These are phyloP conservation scores for Sinocyclocheilus anophthalmus DNA, from an alignment of 2,113 vertebrate genomes.

Conservation along the genomic window DNA sequence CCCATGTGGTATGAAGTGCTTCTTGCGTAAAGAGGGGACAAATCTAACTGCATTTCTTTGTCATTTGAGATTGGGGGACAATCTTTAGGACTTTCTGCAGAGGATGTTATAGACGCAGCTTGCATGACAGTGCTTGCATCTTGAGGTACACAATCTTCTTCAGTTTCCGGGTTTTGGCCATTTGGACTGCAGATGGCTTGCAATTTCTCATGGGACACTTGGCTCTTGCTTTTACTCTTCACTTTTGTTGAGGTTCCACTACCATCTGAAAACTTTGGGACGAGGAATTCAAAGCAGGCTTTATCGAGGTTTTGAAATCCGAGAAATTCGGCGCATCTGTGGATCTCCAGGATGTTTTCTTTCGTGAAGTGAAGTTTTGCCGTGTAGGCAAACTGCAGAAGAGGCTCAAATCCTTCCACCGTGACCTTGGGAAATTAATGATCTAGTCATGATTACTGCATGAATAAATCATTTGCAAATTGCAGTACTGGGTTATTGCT, in stretches of 20 bases:
- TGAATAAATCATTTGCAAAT: not conserved
- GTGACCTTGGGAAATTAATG: conserved; percentile 80
- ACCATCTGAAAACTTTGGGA: conserved; percentile 84
- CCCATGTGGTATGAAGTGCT: conserved; percentile 81
- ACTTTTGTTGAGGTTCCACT: conserved; percentile 68
- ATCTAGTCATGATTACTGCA: conserved; percentile 6
- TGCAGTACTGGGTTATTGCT: not conserved
- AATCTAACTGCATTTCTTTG: conserved; percentile 63
- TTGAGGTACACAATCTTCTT: conserved; percentile 23
- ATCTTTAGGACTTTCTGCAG: not conserved
- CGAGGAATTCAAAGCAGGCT: conserved; percentile 93
- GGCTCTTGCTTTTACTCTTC: conserved; percentile 66
- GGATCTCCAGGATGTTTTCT: conserved; percentile 91
- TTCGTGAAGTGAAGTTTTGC: conserved; percentile 90
- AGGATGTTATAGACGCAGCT: not conserved
- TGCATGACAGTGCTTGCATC: conserved; percentile 58
- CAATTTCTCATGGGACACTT: conserved; percentile 65
- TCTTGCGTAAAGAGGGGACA: conserved; percentile 78
- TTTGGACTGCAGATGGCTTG: conserved; percentile 15
- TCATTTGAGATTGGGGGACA: conserved; percentile 64
- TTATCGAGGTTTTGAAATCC: conserved; percentile 89
- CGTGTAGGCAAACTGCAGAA: conserved; percentile 96
- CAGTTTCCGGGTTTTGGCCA: conserved; percentile 69
- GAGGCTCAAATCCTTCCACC: conserved; percentile 89
- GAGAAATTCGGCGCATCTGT: conserved; percentile 85